Base-by-base conservation (phyloP, 2,888 invertebrate genomes). In the Sminthurides aquaticus region DNA sequence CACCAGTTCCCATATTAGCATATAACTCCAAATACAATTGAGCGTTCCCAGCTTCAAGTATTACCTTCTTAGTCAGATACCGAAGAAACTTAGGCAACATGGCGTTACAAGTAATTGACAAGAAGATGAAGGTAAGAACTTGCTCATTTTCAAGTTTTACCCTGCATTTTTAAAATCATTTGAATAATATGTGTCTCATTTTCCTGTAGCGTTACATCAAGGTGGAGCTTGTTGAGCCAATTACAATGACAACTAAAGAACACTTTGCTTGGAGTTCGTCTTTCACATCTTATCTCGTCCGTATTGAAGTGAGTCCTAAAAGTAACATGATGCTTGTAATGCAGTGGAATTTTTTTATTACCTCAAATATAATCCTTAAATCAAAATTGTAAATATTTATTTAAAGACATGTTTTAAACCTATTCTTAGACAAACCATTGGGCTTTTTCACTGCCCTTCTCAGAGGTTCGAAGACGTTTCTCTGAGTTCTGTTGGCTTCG, bases 401-500 rank as follows among this genome's bases (percentile, higher is more conserved):
- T 34, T 49, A 25, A 27, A 27, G 3, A n/a, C n/a, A n/a, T n/a
- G n/a, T n/a, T n/a, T n/a, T 57, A 28, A 2, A 25, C 3, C 49
- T 61, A 57, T 62, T 49, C 26, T 57, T 58, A 73, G 73, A 73
- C 73, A 1, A 71, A 73, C 48, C 73, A 73, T 60, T 73, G 71
- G 57, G 73, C 73, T 8, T 73, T 73, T 54, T 73, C 73, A 0
- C 24, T 73, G 27, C 71, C 71, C 24, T 67, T 57, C 43, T 70
- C 71, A 15, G 67, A 73, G 65, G 68, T 73, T 11, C 67, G 73
- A 11, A 64, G 73, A 29, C 60, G 73, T 48, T 73, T 69, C 57
- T 73, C 73, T 2, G 73, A 73, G 60, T 73, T 73, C 54, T 70
- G 70, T 49, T 73, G 73, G 73, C 58, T 73, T 43, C 60, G 67